Evolutionary conservation across 1,140 invertebrate genomes (phyloP), one percentile per base, ranked within the genome.

Genomic region (Drosophila nannoptera): DNA sequence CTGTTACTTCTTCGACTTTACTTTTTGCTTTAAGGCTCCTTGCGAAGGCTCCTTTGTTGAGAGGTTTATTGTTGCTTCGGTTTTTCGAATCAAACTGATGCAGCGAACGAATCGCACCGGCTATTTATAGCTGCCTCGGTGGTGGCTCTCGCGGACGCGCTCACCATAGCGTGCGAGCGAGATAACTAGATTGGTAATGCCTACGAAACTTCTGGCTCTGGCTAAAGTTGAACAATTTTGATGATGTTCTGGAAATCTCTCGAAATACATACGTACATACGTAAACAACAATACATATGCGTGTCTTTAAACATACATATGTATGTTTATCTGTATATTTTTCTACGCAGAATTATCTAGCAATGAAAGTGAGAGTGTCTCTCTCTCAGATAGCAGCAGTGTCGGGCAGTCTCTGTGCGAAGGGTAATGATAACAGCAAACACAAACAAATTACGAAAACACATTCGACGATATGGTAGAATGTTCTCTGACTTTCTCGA

Each of bases 31-130:
- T 29, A 5, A 29, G 22, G 22, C 22, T 52, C 29, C 54, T 43
- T 55, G 29, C 40, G 7, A 11, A 36, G 12, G 40, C 32, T 33
- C 11, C 9, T 9, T 7, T 38, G 22, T 12, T 31, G 33, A 4
- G 48, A 22, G 29, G 36, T 45, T 62, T 77, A 55, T 81, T 67
- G 31, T 40, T 72, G 62, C 65, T 77, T 63, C 22, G 61, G 43
- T 35, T 67, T 40, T 67, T 64, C 38, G 59, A 81, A 45, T 77
- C 65, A 50, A 75, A 86, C 81, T 86, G 82, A 87, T 55, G 68
- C 62, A 62, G 63, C 12, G 31, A 48, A 48, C 16, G 48, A 9
- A 45, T 36, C 62, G 33, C 43, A 46, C 45, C 65, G 33, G 46
- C 65, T 77, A 77, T 86, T 86, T 86, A 86, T 86, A 86, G 63